phyloP scores from a whole-genome alignment of 1,140 invertebrate species.

The roundworm (Caenorhabditis elegans) region WBcel235 BX284602.5:10460501-10461000 shows the following conservation, averaged over 20 bases:
- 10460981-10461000: background rate
- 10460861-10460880: slow-evolving; percentile 49
- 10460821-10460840: background rate
- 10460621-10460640: background rate
- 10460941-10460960: background rate
- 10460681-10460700: too few relatives aligned
- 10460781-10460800: background rate
- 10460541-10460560: too few relatives aligned
- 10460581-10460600: too few relatives aligned
- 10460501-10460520: slow-evolving; percentile 48
- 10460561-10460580: too few relatives aligned
- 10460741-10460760: background rate
- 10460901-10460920: slow-evolving; percentile 10
- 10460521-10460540: slow-evolving; percentile 49
- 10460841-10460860: too few relatives aligned
- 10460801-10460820: background rate
- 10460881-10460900: slow-evolving; percentile 52
- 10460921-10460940: background rate
- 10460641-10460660: slow-evolving; percentile 31
- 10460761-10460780: background rate
- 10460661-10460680: background rate
- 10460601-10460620: too few relatives aligned
- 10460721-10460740: background rate
- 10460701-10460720: background rate
- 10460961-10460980: background rate